Evolutionary conservation across 1,140 invertebrate species (phyloP).

Genomic region (Drepana arcuata): DNA sequence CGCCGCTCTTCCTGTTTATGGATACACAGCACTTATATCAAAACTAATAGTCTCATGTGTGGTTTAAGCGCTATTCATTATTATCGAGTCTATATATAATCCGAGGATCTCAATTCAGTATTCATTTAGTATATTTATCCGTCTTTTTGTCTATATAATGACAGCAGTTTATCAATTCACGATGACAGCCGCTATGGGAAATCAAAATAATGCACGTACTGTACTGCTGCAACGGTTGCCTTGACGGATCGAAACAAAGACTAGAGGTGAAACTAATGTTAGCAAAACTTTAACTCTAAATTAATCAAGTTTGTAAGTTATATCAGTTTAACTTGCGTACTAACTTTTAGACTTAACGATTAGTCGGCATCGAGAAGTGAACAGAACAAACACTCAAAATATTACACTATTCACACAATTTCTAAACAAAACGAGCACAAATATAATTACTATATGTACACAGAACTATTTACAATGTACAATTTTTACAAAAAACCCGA

Average conservation of each 20-base stretch:
- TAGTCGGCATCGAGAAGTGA: conserved; percentile 66
- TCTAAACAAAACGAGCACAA: conserved; percentile 69
- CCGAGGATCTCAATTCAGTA: conserved; percentile 31
- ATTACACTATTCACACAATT: conserved; percentile 72
- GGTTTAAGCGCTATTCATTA: conserved; percentile 44
- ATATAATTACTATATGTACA: conserved; percentile 73
- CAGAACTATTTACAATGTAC: conserved; percentile 73
- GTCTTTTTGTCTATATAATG: conserved; percentile 63
- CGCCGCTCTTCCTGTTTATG: conserved; percentile 30
- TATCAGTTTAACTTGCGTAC: conserved; percentile 30
- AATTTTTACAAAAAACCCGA: conserved; percentile 67
- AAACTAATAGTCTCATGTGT: conserved; percentile 27
- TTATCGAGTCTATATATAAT: conserved; percentile 30
- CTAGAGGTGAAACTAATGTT: conserved; percentile 28
- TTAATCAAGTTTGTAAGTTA: conserved; percentile 32
- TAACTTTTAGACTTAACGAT: conserved; percentile 39
- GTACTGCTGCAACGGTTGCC: conserved; percentile 48
- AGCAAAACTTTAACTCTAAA: conserved; percentile 17
- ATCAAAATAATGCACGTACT: conserved; percentile 63
- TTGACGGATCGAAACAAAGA: conserved; percentile 51
- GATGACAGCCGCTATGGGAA: conserved; percentile 61
- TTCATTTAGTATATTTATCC: conserved; percentile 44
- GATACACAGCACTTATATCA: conserved; percentile 23
- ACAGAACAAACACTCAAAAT: conserved; percentile 69
- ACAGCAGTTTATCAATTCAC: conserved; percentile 59